Conservation (phyloP, 2,888 invertebrate species). For the Trichogramma evanescens region DNA sequence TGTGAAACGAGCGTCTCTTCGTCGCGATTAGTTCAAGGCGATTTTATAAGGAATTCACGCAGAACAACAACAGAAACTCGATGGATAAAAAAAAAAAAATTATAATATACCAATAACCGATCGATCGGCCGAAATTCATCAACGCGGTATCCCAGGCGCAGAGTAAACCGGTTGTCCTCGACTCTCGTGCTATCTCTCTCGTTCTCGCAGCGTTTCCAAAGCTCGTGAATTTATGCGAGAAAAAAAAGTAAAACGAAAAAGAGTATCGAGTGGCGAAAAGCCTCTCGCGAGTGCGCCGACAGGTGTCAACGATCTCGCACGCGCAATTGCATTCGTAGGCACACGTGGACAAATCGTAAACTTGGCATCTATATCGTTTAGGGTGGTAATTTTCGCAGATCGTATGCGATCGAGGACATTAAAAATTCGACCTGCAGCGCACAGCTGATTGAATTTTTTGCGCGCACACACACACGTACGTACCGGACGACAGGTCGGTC, state of each 20-base stretch:
- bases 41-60: too few relatives aligned
- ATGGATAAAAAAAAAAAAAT: too few relatives aligned
- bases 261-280: background rate
- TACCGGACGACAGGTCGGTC: conserved; percentile 47
- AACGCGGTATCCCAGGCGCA: background rate
- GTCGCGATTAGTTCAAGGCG: too few relatives aligned
- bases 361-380: too few relatives aligned
- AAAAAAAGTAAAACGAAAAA: background rate
- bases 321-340: conserved; percentile 30
- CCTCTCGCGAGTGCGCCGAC: background rate
- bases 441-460: too few relatives aligned
- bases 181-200: background rate
- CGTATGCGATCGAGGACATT: too few relatives aligned
- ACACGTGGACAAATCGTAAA: conserved; percentile 44
- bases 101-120: too few relatives aligned
- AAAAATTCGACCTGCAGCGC: too few relatives aligned
- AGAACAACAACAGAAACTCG: too few relatives aligned
- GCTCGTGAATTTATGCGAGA: background rate
- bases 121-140: too few relatives aligned
- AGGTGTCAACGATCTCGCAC: conserved; percentile 2
- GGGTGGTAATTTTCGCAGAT: too few relatives aligned
- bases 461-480: conserved; percentile 27
- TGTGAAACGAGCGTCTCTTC: too few relatives aligned
- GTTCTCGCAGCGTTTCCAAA: background rate
- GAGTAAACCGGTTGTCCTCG: background rate